These are phyloP conservation scores for Notodonta ziczac DNA, from an alignment of 2,888 invertebrate species.

Conservation along the genomic window DNA sequence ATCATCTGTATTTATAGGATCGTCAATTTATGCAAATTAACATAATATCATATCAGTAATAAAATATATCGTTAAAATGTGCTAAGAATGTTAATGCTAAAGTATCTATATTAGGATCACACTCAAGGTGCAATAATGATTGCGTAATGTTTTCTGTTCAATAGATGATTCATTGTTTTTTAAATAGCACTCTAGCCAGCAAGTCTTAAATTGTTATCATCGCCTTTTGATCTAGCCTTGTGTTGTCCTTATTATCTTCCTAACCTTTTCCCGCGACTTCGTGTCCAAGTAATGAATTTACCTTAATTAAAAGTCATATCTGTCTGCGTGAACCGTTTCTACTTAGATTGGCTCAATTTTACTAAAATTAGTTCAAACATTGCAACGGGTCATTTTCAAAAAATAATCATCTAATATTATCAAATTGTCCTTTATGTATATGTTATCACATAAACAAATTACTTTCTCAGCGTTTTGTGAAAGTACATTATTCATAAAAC, in stretches of 20 bases:
- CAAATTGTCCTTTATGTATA: too few species aligned
- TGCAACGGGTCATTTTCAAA: too few species aligned
- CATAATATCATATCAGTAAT: background rate
- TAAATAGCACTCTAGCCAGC: background rate
- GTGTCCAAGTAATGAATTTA: background rate
- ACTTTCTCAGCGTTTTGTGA: too few species aligned
- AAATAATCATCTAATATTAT: too few species aligned
- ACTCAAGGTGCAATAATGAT: background rate
- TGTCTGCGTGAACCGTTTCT: too few species aligned
- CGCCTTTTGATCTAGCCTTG: slow-evolving; percentile 2
- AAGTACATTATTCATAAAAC: too few species aligned
- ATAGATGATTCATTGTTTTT: background rate
- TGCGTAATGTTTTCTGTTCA: slow-evolving; percentile 1
- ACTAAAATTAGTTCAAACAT: too few species aligned
- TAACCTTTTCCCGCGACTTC: background rate
- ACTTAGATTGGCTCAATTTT: too few species aligned
- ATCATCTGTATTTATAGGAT: too few species aligned
- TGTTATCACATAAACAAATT: too few species aligned
- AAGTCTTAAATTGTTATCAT: background rate
- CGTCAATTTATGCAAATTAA: too few species aligned
- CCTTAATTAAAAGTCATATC: too few species aligned
- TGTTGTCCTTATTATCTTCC: background rate
- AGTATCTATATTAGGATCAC: background rate
- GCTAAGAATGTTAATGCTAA: slow-evolving; percentile 3
- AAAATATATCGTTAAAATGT: background rate